Conservation (phyloP, 64 coral and sea anemone genomes). For the Astreopora myriophthalma region DNA sequence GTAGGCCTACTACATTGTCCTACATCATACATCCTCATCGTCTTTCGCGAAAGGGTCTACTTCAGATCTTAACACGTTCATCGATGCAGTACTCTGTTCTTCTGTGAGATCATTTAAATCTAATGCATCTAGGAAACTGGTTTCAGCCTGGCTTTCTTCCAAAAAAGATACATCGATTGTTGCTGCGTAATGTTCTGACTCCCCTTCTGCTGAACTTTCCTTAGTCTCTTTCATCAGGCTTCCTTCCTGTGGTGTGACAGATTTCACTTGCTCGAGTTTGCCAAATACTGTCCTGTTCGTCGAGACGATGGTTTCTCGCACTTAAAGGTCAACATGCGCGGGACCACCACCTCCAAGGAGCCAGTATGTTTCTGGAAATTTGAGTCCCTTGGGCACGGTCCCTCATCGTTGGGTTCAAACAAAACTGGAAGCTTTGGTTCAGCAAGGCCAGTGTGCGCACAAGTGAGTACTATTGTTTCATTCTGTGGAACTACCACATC, state of each 20-base stretch:
- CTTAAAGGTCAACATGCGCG: background rate
- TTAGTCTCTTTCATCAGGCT: background rate
- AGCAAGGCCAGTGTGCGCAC: constrained; percentile 30
- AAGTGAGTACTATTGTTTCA: background rate
- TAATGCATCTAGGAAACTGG: too few relatives aligned
- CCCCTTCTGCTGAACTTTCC: too few relatives aligned
- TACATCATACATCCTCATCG: too few relatives aligned
- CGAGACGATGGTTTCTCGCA: background rate
- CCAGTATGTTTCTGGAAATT: constrained; percentile 48
- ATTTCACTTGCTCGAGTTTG: constrained; percentile 27
- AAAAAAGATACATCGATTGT: too few relatives aligned
- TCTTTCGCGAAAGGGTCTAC: too few relatives aligned
- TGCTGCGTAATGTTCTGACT: too few relatives aligned
- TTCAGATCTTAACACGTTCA: too few relatives aligned
- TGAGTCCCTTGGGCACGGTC: constrained; percentile 41
- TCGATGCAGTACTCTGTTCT: too few relatives aligned
- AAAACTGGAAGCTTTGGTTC: constrained; percentile 35
- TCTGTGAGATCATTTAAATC: too few relatives aligned
- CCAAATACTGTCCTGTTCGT: constrained; percentile 16
- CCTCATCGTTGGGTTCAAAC: constrained; percentile 47
- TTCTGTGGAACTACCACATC: constrained; percentile 50
- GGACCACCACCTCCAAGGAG: constrained; percentile 20
- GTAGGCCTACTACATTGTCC: too few relatives aligned
- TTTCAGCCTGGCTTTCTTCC: too few relatives aligned
- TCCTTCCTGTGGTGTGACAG: constrained; percentile 47